Base-by-base conservation (phyloP, 1,140 invertebrate species). In the Drosophila tani region DNA sequence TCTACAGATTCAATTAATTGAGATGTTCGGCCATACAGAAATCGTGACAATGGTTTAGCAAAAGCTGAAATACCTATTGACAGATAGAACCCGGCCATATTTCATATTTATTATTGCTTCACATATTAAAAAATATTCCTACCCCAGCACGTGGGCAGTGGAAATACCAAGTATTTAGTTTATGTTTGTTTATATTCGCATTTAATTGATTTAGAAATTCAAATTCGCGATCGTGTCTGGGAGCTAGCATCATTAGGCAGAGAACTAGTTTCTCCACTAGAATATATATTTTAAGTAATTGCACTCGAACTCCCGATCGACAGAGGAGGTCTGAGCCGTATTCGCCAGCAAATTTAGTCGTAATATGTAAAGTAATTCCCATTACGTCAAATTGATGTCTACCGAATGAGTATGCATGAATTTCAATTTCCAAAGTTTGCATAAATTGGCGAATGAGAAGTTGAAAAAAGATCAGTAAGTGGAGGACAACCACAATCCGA, bases 401-500 rank as follows among this genome's bases (percentile, higher is more conserved):
- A 66, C 67, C 53, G 68, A 83, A 82, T 82, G 79, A 79, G 75
- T 79, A 63, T 74, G 76, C 83, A 87, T 87, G 85, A 87, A 80
- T 73, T 76, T 74, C 66, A 71, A 64, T 60, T 65, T 65, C 19
- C 60, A 35, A 60, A 68, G 67, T 51, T 27, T 75, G 57, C 57
- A 74, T 75, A 55, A 81, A 55, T 74, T 79, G 43, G 41, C 58
- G 49, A 69, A 81, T 51, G 46, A 75, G 47, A 51, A 67, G 62
- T 43, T 45, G 14, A 40, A 40, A 51, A 55, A 76, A 76, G 27
- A 46, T 67, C 74, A 45, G 58, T 51, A 58, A 67, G 70, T 87
- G 74, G 84, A 90, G 84, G 84, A 87, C 85, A 84, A 84, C 85
- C 81, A 84, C 85, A 88, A 88, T 88, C 85, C 41, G 12, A 67